Evolutionary conservation across 2,113 vertebrate species (phyloP), one percentile per base, ranked within the genome.

Genomic region (Motacilla tschutschensis): DNA sequence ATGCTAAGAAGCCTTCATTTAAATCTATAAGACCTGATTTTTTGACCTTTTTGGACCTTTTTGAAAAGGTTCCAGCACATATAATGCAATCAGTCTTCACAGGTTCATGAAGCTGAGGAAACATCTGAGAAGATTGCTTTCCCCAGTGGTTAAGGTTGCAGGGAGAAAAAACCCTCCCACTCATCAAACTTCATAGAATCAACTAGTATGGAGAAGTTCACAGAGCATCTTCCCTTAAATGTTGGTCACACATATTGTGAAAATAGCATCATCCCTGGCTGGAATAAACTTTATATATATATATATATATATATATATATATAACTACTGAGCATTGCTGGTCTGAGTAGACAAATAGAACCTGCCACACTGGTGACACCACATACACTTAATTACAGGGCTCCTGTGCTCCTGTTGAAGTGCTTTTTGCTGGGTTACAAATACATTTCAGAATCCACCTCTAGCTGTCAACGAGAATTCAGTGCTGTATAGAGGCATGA

Each of bases 381-480:
- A 17, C 14, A 41, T 25, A 18, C 0, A 1, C 7, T 44, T 48
- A 15, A 12, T 57, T 72, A n/a, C 4, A 62, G 35, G 24, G 9
- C 16, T 91, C 16, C 14, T 59, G 2, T 31, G 9, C 16, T 91
- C 16, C 14, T 59, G 2, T 31, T 40, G 17, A 38, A 12, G 19
- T 50, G 17, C 17, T 53, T 43, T 76, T 21, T 55, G 7, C 9
- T 46, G 26, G 48, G 25, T 22, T 53, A 63, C 21, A 88, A 80
- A 55, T 26, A 29, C 1, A 13, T 19, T 69, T 65, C 46, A 75
- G 54, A 65, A 57, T 43, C 65, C 38, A 65, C 17, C 26, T 67
- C 26, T 20, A 76, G 46, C 10, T n/a, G 15, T 14, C 41, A 65
- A 3, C 0, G 2, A 48, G 41, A 53, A 54, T 33, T 70, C 0